Evolutionary conservation across 2,888 invertebrate genomes (phyloP).

Genomic region (Nebria salina): DNA sequence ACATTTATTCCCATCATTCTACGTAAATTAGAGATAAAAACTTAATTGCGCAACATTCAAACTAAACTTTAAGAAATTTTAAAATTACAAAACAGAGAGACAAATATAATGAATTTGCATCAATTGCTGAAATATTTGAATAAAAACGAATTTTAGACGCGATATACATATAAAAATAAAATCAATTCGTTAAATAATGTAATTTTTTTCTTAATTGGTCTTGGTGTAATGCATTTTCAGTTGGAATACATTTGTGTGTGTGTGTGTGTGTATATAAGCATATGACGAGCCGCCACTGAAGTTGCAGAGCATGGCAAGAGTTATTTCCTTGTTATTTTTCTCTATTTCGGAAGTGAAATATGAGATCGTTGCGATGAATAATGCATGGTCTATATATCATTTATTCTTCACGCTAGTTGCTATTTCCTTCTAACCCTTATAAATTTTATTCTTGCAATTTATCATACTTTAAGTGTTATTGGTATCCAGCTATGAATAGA

Average conservation of each 20-base stretch:
- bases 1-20: no score
- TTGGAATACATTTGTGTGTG: not conserved
- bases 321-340: constrained; percentile 51
- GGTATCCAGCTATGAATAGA: constrained; percentile 45
- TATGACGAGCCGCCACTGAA: constrained; percentile 32
- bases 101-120: no score
- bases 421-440: constrained; percentile 48
- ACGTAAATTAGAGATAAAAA: no score
- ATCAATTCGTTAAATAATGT: no score
- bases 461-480: constrained; percentile 49
- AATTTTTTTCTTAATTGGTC: no score
- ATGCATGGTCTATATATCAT: constrained; percentile 71
- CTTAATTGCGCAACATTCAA: no score
- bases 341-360: constrained; percentile 69
- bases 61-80: no score
- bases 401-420: constrained; percentile 49
- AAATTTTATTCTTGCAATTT: constrained; percentile 49
- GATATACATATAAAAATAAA: no score
- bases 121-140: no score
- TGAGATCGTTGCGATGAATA: constrained; percentile 72
- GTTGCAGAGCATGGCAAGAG: constrained; percentile 25
- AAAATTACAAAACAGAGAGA: no score
- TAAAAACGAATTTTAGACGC: no score
- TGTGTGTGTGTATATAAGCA: not conserved
- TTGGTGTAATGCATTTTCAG: no score